Base-by-base conservation (phyloP, 2,888 invertebrate species). In the Leptinotarsa peninsularis region DNA sequence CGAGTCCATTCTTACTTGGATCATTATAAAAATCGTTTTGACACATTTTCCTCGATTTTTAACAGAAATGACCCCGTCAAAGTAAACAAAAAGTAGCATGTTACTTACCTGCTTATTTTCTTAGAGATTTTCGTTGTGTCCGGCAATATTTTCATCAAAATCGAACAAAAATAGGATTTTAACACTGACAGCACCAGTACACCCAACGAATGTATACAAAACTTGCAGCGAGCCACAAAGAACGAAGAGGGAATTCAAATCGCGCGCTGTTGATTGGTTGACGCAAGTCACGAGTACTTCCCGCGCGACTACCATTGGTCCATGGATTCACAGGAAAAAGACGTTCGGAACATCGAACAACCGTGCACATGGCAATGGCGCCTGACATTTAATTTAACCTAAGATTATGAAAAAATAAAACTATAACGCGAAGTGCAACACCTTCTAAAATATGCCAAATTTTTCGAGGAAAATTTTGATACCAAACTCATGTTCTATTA, bases 81-180 rank as follows among this genome's bases (percentile, higher is more conserved):
- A 83, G 76, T 77, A 78, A 75, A 73, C 75, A 77, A 85, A 84
- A 84, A 81, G 77, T 76, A 43, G 67, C 50, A 54, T 58, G 76
- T 74, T 83, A 92, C 93, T 93, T 90, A 93, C 93, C 90, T 91
- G 91, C 91, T 92, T 91, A 90, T 91, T 92, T 90, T 90, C 90
- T 83, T 89, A 87, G 88, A 91, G 91, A 89, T 91, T 91, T 90
- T 92, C 91, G 90, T 91, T 91, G 89, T 91, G 93, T 90, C 92
- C 90, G 87, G 90, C 88, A 84, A 91, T 91, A 90, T 91, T 93
- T 90, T 92, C 93, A 91, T 91, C 91, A 89, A 93, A 90, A 91
- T 93, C 90, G 91, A 92, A 92, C 92, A 93, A 84, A 85, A 87
- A 86, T 84, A 81, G 81, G 82, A 84, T 82, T 85, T 85, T 84